Conservation (phyloP, 2,888 invertebrate genomes). For the Polymixis lichenea region DNA sequence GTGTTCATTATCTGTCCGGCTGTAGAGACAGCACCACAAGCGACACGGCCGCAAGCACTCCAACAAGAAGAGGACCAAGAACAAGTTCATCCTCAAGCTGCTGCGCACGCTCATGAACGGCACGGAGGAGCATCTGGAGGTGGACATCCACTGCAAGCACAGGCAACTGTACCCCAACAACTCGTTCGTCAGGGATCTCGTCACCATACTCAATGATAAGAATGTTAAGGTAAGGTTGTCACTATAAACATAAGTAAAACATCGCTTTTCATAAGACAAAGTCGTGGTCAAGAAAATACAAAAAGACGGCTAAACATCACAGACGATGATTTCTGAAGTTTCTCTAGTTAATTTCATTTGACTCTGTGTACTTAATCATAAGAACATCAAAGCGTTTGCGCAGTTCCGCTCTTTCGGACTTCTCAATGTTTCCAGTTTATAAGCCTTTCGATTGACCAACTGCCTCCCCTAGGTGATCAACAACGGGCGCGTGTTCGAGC, state of each 20-base stretch:
- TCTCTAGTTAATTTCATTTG: not conserved
- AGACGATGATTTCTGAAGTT: not conserved
- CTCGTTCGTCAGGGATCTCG: slow-evolving; percentile 83
- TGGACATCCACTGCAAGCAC: slow-evolving; percentile 82
- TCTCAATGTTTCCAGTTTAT: not conserved
- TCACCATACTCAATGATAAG: slow-evolving; percentile 82
- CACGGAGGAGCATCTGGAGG: slow-evolving; percentile 81
- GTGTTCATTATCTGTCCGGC: too few species aligned
- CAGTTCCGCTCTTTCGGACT: not conserved
- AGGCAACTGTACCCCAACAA: slow-evolving; percentile 80
- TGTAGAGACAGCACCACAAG: slow-evolving; percentile 56
- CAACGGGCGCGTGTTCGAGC: slow-evolving; percentile 86
- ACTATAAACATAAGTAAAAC: not conserved
- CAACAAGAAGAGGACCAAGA: slow-evolving; percentile 72
- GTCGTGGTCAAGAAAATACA: not conserved
- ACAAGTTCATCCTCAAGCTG: slow-evolving; percentile 84
- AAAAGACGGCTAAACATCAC: not conserved
- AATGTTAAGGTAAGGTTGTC: slow-evolving; percentile 78
- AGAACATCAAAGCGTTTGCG: not conserved
- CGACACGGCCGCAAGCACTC: slow-evolving; percentile 61
- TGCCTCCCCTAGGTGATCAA: slow-evolving; percentile 80
- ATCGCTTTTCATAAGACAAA: not conserved
- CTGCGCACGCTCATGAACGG: slow-evolving; percentile 72
- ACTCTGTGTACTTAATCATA: not conserved
- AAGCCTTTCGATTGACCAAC: too few species aligned